Conservation (phyloP, 2,797 vertebrate species). For the Moxostoma hubbsi region DNA sequence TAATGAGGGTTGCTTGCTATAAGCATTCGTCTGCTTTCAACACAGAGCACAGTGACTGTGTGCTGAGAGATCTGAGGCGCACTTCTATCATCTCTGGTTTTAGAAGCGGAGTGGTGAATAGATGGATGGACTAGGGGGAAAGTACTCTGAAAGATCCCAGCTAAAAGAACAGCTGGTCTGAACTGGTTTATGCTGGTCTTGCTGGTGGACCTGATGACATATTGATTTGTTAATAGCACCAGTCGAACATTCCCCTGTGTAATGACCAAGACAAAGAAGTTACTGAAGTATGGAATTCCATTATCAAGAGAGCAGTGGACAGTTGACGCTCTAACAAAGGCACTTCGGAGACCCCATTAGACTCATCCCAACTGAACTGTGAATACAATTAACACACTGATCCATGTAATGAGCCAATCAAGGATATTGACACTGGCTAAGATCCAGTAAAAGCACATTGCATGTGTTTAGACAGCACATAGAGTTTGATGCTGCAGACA, state of each 20-base stretch:
- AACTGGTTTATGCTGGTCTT: too few relatives aligned
- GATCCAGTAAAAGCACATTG: slow-evolving; percentile 20
- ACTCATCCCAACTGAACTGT: neutral
- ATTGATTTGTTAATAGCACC: slow-evolving; percentile 70
- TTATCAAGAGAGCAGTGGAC: slow-evolving; percentile 35
- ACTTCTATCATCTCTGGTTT: slow-evolving; percentile 34
- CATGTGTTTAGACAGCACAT: slow-evolving; percentile 15
- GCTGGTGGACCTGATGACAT: slow-evolving; percentile 15
- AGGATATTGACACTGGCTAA: slow-evolving; percentile 5
- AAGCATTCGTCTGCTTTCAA: slow-evolving; percentile 16
- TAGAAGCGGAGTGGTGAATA: slow-evolving; percentile 51
- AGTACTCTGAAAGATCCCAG: slow-evolving; percentile 32
- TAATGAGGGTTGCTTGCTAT: slow-evolving; percentile 61
- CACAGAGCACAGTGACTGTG: slow-evolving; percentile 32
- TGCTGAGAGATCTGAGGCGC: slow-evolving; percentile 37
- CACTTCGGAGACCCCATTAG: slow-evolving; percentile 1
- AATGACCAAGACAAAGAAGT: slow-evolving; percentile 36
- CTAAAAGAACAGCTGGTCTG: too few relatives aligned
- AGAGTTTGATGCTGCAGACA: slow-evolving; percentile 53
- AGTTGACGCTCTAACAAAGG: slow-evolving; percentile 25
- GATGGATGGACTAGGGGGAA: slow-evolving; percentile 66
- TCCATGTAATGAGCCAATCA: slow-evolving; percentile 6
- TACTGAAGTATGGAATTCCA: slow-evolving; percentile 60
- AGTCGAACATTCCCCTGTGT: slow-evolving; percentile 48
- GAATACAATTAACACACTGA: slow-evolving; percentile 33